Evolutionary conservation across 2,888 invertebrate genomes (phyloP).

Genomic region (Quadroppia sp.): DNA sequence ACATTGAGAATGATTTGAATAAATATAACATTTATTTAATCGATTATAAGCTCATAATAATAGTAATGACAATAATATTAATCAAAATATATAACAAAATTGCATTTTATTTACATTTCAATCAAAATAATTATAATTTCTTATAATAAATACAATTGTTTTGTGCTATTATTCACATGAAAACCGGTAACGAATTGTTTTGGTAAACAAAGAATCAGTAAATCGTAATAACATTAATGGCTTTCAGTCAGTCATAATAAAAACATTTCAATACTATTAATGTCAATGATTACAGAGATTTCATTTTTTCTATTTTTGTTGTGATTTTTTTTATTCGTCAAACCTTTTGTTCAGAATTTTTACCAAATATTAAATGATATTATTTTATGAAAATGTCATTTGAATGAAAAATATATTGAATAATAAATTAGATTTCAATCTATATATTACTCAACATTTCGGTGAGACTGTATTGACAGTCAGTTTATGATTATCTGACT

Average conservation of each 20-base stretch:
- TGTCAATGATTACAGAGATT: not conserved
- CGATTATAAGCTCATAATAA: conserved; percentile 25
- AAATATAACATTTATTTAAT: conserved; percentile 9
- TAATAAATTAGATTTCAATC: not conserved
- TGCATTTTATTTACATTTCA: not conserved
- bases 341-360: conserved; percentile 21
- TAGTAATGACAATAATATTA: not conserved
- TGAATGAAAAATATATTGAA: conserved; percentile 11
- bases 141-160: not conserved
- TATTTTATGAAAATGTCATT: conserved; percentile 5
- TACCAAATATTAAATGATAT: conserved; percentile 7
- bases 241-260: not conserved
- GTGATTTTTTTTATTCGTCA: too few relatives aligned
- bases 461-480: not conserved
- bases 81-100: conserved; percentile 13
- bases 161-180: not conserved
- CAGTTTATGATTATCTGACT: not conserved
- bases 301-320: not conserved
- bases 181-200: not conserved
- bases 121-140: not conserved
- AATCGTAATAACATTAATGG: not conserved
- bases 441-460: not conserved
- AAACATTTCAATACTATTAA: not conserved
- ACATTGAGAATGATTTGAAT: not conserved
- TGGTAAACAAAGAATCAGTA: not conserved